Base-by-base conservation (phyloP, 2,888 invertebrate species). In the Xestobium rufovillosum region DNA sequence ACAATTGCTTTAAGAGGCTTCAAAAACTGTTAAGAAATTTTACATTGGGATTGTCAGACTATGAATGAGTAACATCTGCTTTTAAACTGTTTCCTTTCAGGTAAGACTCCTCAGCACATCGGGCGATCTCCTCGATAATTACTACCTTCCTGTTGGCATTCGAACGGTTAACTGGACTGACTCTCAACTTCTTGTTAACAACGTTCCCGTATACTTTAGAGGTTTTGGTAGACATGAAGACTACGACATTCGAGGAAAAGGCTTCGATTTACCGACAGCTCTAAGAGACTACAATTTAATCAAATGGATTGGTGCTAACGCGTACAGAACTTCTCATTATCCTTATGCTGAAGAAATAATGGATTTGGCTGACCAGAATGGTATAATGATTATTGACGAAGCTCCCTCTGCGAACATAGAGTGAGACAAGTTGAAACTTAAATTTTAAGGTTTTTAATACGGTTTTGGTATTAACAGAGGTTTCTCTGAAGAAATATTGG, bases 311-410 rank as follows among this genome's bases (percentile, higher is more conserved):
- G 94, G 95, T 1, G 95, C 87, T 0, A 96, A 96, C 66, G 78
- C 86, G 1, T 95, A 90, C 67, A 76, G 95, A 14, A 97, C 96
- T 0, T 95, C 95, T 0, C 96, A 97, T 64, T 97, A 97, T 66
- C 96, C 96, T 0, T 97, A 97, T 63, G 90, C 94, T 1, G 95
- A 97, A 52, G 95, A 96, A 67, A 84, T 95, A 33, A 87, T 96
- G 76, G 88, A 94, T 57, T 74, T 90, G 60, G 92, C 94, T 1
- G 95, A 96, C 60, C 77, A 82, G 52, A 75, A 84, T 40, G 96
- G 96, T 17, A 88, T 96, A 50, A 89, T 92, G 72, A 83, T 97
- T 31, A 88, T 97, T 43, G 86, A 92, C 57, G 96, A 97, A 61
- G 87, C 89, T 49, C 94, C 96, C 0, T 89, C 90, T 42, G 94